Evolutionary conservation across 2,888 invertebrate species (phyloP), one percentile per base, ranked within the genome.

Genomic region (Elgonia sp.): DNA sequence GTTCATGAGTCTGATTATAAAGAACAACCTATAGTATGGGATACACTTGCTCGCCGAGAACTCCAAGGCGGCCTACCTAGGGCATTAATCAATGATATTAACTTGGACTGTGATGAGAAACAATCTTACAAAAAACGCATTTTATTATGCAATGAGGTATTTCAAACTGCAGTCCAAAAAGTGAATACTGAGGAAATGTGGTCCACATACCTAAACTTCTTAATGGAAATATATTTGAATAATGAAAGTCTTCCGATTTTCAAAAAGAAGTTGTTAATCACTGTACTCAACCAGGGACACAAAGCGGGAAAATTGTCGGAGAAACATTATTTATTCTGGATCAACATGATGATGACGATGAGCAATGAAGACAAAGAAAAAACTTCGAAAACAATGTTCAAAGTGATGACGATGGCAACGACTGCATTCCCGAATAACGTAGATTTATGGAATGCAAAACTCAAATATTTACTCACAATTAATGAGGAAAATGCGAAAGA

Each of bases 1-100:
- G 29, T 29, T 1, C 29, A 29, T 5, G 29, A 29, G 5, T 29
- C 29, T 73, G 94, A 95, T 87, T 95, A 95, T 91, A 94, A 95
- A 6, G 94, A 95, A n/a, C 95, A 96, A 90, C 95, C 96, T 63
- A 90, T 95, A 18, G 95, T 96, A 46, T 96, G 96, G 96, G 95
- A 96, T 91, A 95, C 95, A 8, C 93, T 96, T 92, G 96, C 96
- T 0, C 95, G 95, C 89, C 94, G 96, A 1, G 96, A 96, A 92
- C 92, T 95, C n/a, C 95, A 95, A 90, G 96, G 96, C 57, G 65
- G 69, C 63, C 90, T 94, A 75, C 91, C 90, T 76, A 92, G 92
- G 86, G 93, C 92, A 89, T 91, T 84, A 84, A 90, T 89, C 55
- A 90, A 72, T 88, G 87, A 92, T 20, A 79, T 70, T 16, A 10